Evolutionary conservation across 1,140 invertebrate genomes (phyloP).

Genomic region (Metopolophium dirhodum): DNA sequence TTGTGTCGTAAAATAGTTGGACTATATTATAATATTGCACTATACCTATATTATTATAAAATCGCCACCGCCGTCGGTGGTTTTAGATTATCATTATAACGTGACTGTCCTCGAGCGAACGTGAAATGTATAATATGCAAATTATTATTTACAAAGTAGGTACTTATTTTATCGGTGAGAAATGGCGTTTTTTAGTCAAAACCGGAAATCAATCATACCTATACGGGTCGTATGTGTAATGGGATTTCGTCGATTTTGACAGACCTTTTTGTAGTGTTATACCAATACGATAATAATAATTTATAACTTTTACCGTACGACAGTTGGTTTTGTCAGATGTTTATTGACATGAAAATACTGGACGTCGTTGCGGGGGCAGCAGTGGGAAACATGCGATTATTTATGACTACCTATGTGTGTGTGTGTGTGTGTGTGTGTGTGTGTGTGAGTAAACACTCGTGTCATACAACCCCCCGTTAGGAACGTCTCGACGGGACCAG

Average conservation of each 20-base stretch:
- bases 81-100: neutral
- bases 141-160: conserved; percentile 6
- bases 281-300: neutral
- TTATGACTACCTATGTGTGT: neutral
- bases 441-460: conserved; percentile 6
- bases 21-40: neutral
- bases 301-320: neutral
- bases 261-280: neutral
- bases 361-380: neutral
- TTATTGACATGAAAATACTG: neutral
- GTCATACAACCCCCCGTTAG: conserved; percentile 1
- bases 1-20: neutral
- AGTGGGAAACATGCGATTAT: conserved; percentile 2
- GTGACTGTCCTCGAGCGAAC: neutral
- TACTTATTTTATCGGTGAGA: neutral
- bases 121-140: conserved; percentile 10
- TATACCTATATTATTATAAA: neutral
- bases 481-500: neutral
- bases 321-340: neutral
- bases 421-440: neutral
- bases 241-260: neutral
- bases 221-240: neutral
- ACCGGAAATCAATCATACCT: neutral
- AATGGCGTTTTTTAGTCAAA: neutral
- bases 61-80: neutral